Evolutionary conservation across 2,113 vertebrate species (phyloP).

Genomic region (Oplegnathus fasciatus): DNA sequence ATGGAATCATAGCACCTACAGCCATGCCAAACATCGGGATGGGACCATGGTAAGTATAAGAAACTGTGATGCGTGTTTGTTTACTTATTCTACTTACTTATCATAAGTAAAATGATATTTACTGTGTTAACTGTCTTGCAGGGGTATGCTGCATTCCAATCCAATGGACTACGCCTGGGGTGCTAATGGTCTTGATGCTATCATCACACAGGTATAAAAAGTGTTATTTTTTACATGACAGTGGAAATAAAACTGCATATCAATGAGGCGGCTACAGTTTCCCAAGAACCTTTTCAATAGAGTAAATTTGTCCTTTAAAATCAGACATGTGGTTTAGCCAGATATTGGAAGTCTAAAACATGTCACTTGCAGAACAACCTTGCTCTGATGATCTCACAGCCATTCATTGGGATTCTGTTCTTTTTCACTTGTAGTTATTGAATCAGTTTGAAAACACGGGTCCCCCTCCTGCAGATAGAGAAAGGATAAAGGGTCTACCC

Average conservation of each 20-base stretch:
- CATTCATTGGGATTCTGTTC: not conserved
- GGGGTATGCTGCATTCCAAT: conserved; percentile 97
- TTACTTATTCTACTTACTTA: not conserved
- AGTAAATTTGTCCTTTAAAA: not conserved
- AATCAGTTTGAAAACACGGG: conserved; percentile 99
- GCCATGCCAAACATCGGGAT: conserved; percentile 94
- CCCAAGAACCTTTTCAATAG: not conserved
- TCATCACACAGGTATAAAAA: conserved; percentile 94
- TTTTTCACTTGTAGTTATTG: conserved; percentile 88
- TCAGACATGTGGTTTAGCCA: not conserved
- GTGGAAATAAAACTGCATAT: not conserved
- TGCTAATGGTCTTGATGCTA: conserved; percentile 94
- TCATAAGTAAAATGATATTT: not conserved
- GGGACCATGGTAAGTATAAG: conserved; percentile 90
- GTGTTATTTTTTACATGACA: not conserved
- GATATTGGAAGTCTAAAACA: not conserved
- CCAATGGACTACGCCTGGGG: conserved; percentile 99
- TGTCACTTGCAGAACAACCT: not conserved
- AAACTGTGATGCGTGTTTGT: not conserved
- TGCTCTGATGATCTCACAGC: not conserved
- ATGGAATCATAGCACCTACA: conserved; percentile 96
- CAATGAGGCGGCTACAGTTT: not conserved
- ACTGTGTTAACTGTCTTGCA: conserved; percentile 45
- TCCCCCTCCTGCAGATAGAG: conserved; percentile 95
- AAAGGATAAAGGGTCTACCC: conserved; percentile 95